phyloP scores from a whole-genome alignment of 1,140 invertebrate genomes.

The Drosophila repletoides region DNA sequence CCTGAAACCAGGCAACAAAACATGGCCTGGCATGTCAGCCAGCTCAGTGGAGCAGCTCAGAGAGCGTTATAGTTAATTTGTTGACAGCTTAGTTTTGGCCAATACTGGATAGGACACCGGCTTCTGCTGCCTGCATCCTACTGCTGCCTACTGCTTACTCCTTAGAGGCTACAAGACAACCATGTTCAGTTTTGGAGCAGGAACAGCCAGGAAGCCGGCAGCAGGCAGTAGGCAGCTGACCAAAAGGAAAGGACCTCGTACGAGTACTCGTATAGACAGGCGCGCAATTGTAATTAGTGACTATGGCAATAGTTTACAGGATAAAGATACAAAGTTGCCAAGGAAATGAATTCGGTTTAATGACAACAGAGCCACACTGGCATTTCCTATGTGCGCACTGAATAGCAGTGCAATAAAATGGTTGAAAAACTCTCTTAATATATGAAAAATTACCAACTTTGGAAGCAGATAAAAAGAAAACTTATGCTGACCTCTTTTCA shows the following conservation, averaged over 20 bases:
- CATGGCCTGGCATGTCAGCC: conserved; percentile 58
- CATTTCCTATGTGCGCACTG: neutral
- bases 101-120: conserved; percentile 20
- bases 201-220: neutral
- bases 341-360: conserved; percentile 32
- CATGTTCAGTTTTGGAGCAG: neutral
- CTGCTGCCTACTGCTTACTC: conserved; percentile 9
- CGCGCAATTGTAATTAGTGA: conserved; percentile 44
- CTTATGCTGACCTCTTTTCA: no score
- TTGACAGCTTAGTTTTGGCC: conserved; percentile 66
- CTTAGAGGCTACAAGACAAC: conserved; percentile 38
- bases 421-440: no score
- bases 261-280: conserved; percentile 19
- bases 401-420: neutral
- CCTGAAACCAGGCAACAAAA: conserved; percentile 62
- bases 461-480: no score
- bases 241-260: conserved; percentile 15
- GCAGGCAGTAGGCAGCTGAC: neutral
- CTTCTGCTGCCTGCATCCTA: neutral
- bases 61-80: conserved; percentile 76
- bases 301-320: conserved; percentile 37
- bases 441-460: no score
- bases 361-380: conserved; percentile 19
- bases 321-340: conserved; percentile 18
- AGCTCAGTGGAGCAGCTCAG: conserved; percentile 14